Base-by-base conservation (phyloP, 2,797 vertebrate genomes). In the Sorex maritimensis region DNA sequence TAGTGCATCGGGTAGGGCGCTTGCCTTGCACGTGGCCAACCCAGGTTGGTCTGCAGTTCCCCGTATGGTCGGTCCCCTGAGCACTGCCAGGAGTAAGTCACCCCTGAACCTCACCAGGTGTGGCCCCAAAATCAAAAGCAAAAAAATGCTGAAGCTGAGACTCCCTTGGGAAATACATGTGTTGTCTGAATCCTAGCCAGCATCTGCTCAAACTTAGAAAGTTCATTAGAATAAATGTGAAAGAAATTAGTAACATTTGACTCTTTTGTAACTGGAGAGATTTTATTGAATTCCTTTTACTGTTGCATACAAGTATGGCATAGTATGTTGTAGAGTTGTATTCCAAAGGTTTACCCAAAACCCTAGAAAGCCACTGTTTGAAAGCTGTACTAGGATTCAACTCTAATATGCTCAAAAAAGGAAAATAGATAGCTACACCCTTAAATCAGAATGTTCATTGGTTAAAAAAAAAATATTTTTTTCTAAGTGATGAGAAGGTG, bases 241-340 rank as follows among this genome's bases (percentile, higher is more conserved):
- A 84, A 80, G 61, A 84, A 65, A 78, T 72, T n/a, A 61, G 44
- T 73, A 81, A 28, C 81, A 61, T 69, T 71, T 86, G n/a, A 14
- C 28, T 90, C 38, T 86, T 61, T 21, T 69, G 28, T 72, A 69
- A 94, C 30, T 26, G 41, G 6, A 86, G 49, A 63, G 30, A 34
- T 34, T 75, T 89, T 75, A 38, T 73, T 81, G 1, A 88, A 46
- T 86, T 84, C n/a, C 28, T 86, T 94, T 89, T 81, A 17, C n/a
- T 89, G 14, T 81, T 26, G 69, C 10, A 6, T 68, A 73, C 24
- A 17, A 65, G 1, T n/a, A 79, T 73, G 46, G 71, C 4, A 1
- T 38, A 63, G 15, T 55, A 55, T 55, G 34, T 71, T 79, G 26
- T 68, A 74, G 84, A 77, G 14, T 77, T 68, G 6, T 67, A 94